Evolutionary conservation across 2,888 invertebrate species (phyloP).

Genomic region (Atrina japonica): DNA sequence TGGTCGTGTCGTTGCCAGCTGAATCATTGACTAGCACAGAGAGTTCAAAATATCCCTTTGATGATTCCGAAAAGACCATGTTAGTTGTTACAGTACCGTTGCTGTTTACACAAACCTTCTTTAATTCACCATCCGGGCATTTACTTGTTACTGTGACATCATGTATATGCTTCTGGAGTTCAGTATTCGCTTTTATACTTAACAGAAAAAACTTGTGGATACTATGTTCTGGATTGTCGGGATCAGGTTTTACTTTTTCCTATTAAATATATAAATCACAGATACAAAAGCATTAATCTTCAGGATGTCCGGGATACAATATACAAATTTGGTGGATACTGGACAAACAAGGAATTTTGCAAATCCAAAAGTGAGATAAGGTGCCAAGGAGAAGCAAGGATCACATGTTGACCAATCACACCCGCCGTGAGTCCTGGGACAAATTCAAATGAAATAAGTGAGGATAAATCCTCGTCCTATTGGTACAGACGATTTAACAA

Average conservation of each 20-base stretch:
- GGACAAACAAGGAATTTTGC: too few species aligned
- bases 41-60: conserved; percentile 40
- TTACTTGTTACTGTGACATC: neutral
- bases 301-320: too few species aligned
- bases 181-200: neutral
- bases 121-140: neutral
- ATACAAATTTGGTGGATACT: too few species aligned
- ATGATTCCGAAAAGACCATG: conserved; percentile 38
- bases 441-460: too few species aligned
- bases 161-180: neutral
- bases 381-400: too few species aligned
- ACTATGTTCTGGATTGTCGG: neutral
- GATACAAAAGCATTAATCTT: too few species aligned
- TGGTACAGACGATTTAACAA: too few species aligned
- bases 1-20: conserved; percentile 42
- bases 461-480: too few species aligned
- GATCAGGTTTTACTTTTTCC: conserved; percentile 10
- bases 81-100: conserved; percentile 47
- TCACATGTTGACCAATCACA: too few species aligned
- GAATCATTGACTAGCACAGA: conserved; percentile 47
- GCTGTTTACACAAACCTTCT: conserved; percentile 23
- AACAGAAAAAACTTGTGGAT: conserved; percentile 1
- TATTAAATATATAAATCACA: too few species aligned
- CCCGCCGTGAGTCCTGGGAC: too few species aligned
- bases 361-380: too few species aligned